Percentiles rank a stretch among this genome's conserved stretches.
Evolutionary conservation across 2,888 invertebrate species (phyloP).

Genomic region (Spilarctia lutea): DNA sequence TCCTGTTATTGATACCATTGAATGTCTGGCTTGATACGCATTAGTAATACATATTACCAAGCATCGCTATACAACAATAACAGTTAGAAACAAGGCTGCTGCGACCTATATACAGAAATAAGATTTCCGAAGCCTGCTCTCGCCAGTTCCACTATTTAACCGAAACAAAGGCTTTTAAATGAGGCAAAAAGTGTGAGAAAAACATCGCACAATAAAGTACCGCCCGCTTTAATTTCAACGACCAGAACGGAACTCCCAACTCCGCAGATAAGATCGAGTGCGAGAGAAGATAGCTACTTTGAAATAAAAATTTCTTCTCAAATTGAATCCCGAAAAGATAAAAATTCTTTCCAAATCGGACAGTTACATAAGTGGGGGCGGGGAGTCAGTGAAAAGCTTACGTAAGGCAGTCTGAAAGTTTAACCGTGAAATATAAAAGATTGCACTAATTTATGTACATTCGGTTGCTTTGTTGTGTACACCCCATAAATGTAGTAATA

Average conservation of each 20-base stretch:
- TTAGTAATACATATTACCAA: slow-evolving; percentile 16
- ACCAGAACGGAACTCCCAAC: slow-evolving; percentile 18
- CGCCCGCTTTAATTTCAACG: slow-evolving; percentile 19
- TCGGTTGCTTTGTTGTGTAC: slow-evolving; percentile 23
- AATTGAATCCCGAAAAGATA: slow-evolving; percentile 65
- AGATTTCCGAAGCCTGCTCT: slow-evolving; percentile 37
- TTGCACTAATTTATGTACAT: slow-evolving; percentile 53
- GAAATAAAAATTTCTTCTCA: slow-evolving; percentile 58
- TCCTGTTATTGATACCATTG: slow-evolving; percentile 55
- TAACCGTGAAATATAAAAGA: slow-evolving; percentile 51
- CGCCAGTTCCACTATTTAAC: slow-evolving; percentile 27
- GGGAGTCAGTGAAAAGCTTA: slow-evolving; percentile 73
- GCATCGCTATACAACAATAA: slow-evolving; percentile 27
- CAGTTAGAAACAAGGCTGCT: slow-evolving; percentile 37
- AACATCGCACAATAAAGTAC: slow-evolving; percentile 18
- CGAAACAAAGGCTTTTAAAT: slow-evolving; percentile 46
- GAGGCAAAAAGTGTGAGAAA: slow-evolving; percentile 16
- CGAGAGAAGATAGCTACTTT: slow-evolving; percentile 46
- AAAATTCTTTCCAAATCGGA: slow-evolving; percentile 66
- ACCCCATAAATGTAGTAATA: slow-evolving; percentile 15
- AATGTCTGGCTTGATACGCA: slow-evolving; percentile 31
- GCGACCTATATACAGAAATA: slow-evolving; percentile 46
- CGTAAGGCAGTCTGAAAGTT: slow-evolving; percentile 76
- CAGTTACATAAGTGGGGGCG: slow-evolving; percentile 82
- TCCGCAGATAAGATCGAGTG: slow-evolving; percentile 30